Evolutionary conservation across 2,113 vertebrate genomes (phyloP), one percentile per base, ranked within the genome.

Genomic region (Brachyhypopomus occidentalis): DNA sequence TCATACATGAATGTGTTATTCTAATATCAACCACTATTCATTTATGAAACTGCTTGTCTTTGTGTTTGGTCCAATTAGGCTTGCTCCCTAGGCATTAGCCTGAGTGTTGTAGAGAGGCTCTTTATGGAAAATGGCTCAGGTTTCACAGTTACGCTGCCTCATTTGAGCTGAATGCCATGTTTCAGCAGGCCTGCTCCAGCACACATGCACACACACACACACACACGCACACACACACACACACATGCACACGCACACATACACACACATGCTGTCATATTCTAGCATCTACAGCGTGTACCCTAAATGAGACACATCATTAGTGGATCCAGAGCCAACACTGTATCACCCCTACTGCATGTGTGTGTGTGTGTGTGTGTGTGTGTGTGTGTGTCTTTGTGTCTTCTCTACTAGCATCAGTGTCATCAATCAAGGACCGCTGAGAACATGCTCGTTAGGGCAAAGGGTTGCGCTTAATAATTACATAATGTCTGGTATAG

Each of bases 281-380:
- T 79, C 72, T 77, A 76, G 67, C 74, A 85, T 72, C 72, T 77
- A 62, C 36, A 76, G 80, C 48, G 60, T 69, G 84, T 60, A 85
- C 84, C 23, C 75, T 86, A 83, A 86, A 84, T 86, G 82, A 86
- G 81, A 75, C 78, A 81, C 81, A 83, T 86, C 84, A 81, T 86
- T 86, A 84, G 81, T 77, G 84, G 17, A 60, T 83, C 77, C 72
- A 67, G 72, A 58, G 67, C 72, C 72, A 67, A 75, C 72, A 81
- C 62, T 7, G 12, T 41, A 75, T 67, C 79, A 81, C 62, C 52
- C 14, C 48, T 75, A 67, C 19, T 72, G 76, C 76, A 58, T 75
- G 25, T 80, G 23, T 82, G 17, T 60, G 20, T 67, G 34, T 70
- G 38, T 41, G 25, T 72, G 36, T 79, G 77, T 59, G 58, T n/a